Conservation (phyloP, 1,140 invertebrate species). For the Akabosia matsudoensis region DNA sequence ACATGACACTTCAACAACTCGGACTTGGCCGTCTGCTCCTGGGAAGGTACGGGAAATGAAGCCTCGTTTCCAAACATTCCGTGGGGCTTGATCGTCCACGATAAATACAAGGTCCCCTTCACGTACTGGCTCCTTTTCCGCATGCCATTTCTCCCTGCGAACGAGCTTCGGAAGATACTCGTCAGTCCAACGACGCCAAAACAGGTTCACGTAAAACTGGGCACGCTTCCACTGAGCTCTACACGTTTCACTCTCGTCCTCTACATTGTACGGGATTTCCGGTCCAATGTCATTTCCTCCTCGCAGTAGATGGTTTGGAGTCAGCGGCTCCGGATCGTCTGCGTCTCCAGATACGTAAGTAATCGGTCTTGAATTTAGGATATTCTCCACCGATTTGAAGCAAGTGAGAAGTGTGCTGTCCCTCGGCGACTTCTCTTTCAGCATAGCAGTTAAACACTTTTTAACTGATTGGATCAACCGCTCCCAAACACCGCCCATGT, state of each 20-base stretch:
- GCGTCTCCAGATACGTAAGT: background rate
- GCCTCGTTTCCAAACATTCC: slow-evolving; percentile 22
- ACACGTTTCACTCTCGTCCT: background rate
- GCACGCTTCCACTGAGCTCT: slow-evolving; percentile 1
- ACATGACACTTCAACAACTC: background rate
- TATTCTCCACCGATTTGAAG: background rate
- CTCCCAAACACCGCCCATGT: slow-evolving; percentile 10
- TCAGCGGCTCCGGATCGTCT: slow-evolving; percentile 33
- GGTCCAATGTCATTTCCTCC: background rate
- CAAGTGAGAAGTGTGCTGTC: background rate
- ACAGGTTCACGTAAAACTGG: background rate
- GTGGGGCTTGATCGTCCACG: background rate
- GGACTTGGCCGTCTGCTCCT: slow-evolving; percentile 16
- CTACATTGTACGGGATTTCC: background rate
- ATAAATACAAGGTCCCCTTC: slow-evolving; percentile 19
- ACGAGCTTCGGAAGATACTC: slow-evolving; percentile 13
- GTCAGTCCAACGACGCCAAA: slow-evolving; percentile 27
- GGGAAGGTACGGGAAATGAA: background rate
- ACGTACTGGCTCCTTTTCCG: background rate
- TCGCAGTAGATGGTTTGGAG: slow-evolving; percentile 19
- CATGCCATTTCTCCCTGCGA: slow-evolving; percentile 28
- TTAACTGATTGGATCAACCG: background rate
- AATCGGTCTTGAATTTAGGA: background rate
- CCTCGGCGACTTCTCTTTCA: background rate
- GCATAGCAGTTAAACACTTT: background rate